Percentiles rank a stretch among this genome's conserved stretches.
Evolutionary conservation across 2,888 invertebrate genomes (phyloP).

Genomic region (Pyrgus malvae): DNA sequence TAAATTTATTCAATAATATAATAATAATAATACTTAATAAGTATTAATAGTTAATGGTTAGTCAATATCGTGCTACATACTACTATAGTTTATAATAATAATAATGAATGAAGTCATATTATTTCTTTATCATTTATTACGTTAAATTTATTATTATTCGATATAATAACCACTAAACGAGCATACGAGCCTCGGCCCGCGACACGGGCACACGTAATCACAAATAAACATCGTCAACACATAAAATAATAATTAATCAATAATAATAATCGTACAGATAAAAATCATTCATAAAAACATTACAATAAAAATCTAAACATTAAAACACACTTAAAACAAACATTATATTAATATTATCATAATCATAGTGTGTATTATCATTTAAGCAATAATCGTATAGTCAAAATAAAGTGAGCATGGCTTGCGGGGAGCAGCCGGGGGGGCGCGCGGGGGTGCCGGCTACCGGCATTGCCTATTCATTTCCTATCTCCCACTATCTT

Average conservation of each 20-base stretch:
- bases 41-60: slow-evolving; percentile 82
- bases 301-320: slow-evolving; percentile 83
- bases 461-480: slow-evolving; percentile 16
- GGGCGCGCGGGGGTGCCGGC: slow-evolving; percentile 33
- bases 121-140: slow-evolving; percentile 71
- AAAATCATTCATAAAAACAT: slow-evolving; percentile 83
- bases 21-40: slow-evolving; percentile 81
- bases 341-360: slow-evolving; percentile 82
- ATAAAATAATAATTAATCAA: slow-evolving; percentile 83
- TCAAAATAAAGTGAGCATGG: slow-evolving; percentile 79
- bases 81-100: slow-evolving; percentile 72
- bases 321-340: slow-evolving; percentile 83
- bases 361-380: slow-evolving; percentile 81
- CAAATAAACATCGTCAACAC: slow-evolving; percentile 81
- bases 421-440: slow-evolving; percentile 63
- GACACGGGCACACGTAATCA: slow-evolving; percentile 70
- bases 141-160: slow-evolving; percentile 76
- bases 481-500: background rate
- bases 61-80: slow-evolving; percentile 78
- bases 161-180: slow-evolving; percentile 74
- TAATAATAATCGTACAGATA: slow-evolving; percentile 82
- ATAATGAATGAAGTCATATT: slow-evolving; percentile 79
- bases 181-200: slow-evolving; percentile 72
- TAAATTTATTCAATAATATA: slow-evolving; percentile 81
- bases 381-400: slow-evolving; percentile 81